Evolutionary conservation across 2,888 invertebrate genomes (phyloP).

Genomic region (Hoplodrina blanda): DNA sequence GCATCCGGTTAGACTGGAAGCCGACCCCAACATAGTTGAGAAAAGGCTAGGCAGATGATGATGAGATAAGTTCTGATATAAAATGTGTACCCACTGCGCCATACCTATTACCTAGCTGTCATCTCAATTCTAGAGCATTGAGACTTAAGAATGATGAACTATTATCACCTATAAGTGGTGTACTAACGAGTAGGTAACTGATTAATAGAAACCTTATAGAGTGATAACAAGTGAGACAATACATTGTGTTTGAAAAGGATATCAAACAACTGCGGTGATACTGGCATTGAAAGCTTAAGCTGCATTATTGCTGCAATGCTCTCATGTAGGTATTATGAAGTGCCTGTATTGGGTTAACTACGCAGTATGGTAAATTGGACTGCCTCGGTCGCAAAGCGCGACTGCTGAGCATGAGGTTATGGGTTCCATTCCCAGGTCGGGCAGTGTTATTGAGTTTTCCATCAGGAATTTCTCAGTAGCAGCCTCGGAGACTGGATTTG

Average conservation of each 20-base stretch:
- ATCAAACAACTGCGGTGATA: slow-evolving; percentile 13
- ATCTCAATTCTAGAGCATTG: not conserved
- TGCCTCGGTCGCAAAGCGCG: too few species aligned
- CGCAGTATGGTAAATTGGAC: not conserved
- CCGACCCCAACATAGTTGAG: too few species aligned
- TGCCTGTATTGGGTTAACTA: not conserved
- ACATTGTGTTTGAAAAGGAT: slow-evolving; percentile 2
- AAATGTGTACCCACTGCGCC: too few species aligned
- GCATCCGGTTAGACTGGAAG: too few species aligned
- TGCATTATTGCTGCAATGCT: not conserved
- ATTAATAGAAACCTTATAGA: slow-evolving; percentile 15
- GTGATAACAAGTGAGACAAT: slow-evolving; percentile 26
- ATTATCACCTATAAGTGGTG: slow-evolving; percentile 10
- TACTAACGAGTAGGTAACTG: slow-evolving; percentile 13
- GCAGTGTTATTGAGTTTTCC: too few species aligned
- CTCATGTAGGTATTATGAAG: not conserved
- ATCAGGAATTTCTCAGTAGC: too few species aligned
- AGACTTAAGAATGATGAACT: not conserved
- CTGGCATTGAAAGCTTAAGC: not conserved
- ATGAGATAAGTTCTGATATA: too few species aligned
- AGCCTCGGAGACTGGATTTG: too few species aligned
- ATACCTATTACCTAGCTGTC: not conserved
- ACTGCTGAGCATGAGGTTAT: too few species aligned
- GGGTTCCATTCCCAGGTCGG: too few species aligned
- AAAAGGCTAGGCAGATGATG: too few species aligned